Evolutionary conservation across 2,113 vertebrate genomes (phyloP).

Genomic region (Lycaon pictus): DNA sequence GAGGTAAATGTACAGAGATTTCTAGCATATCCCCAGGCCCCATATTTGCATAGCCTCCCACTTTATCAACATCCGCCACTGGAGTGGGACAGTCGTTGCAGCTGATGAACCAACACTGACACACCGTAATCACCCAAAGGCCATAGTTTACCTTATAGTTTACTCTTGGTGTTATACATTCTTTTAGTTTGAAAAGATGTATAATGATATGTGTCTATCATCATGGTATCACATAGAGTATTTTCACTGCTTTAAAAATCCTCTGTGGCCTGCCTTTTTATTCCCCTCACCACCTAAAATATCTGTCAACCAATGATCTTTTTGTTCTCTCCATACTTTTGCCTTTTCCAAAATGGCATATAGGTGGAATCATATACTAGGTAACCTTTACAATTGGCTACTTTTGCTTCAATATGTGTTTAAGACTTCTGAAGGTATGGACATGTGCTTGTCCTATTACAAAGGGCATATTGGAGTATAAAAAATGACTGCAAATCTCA

Average conservation of each 20-base stretch:
- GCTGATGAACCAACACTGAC: neutral
- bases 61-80: neutral
- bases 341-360: neutral
- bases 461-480: neutral
- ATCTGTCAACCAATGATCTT: neutral
- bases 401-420: neutral
- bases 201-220: neutral
- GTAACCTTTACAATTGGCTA: neutral
- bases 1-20: neutral
- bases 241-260: neutral
- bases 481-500: neutral
- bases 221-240: neutral
- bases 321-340: neutral
- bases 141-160: neutral
- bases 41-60: neutral
- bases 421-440: neutral
- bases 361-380: neutral
- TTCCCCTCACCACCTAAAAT: neutral
- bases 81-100: neutral
- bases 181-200: neutral
- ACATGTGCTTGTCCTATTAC: neutral
- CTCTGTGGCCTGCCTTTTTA: neutral
- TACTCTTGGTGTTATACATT: neutral
- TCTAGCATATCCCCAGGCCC: neutral
- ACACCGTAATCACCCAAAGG: neutral